Conservation (phyloP, 2,888 invertebrate species). For the Mechanitis mazaeus region DNA sequence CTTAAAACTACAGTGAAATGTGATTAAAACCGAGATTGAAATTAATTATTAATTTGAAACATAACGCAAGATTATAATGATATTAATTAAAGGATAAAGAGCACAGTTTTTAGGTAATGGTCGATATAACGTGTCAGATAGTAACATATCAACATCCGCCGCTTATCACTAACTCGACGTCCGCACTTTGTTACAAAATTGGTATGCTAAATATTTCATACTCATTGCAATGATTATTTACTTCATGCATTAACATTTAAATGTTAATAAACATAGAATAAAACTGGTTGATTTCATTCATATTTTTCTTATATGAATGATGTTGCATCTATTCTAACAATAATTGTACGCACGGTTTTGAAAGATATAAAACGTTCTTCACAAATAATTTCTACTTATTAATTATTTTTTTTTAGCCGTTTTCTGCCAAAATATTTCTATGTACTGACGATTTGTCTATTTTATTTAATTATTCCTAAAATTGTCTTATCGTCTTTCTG, state of each 20-base stretch:
- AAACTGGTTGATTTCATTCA: too few relatives aligned
- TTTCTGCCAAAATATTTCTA: too few relatives aligned
- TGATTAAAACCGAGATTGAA: not conserved
- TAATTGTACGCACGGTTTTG: too few relatives aligned
- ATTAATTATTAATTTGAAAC: not conserved
- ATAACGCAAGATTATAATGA: not conserved
- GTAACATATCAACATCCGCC: slow-evolving; percentile 60
- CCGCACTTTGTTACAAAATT: slow-evolving; percentile 44
- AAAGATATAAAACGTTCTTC: too few relatives aligned
- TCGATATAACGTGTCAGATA: slow-evolving; percentile 21
- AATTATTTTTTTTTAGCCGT: too few relatives aligned
- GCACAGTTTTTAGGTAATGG: slow-evolving; percentile 10
- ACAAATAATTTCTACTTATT: too few relatives aligned
- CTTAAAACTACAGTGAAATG: too few relatives aligned
- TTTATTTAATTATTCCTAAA: too few relatives aligned
- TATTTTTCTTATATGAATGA: too few relatives aligned
- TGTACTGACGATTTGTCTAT: too few relatives aligned
- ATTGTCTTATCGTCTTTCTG: too few relatives aligned
- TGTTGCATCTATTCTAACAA: too few relatives aligned
- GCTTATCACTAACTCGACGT: slow-evolving; percentile 46
- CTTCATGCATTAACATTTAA: not conserved
- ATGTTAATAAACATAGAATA: not conserved
- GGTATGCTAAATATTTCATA: slow-evolving; percentile 26
- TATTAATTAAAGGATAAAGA: slow-evolving; percentile 5
- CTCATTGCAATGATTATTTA: not conserved